Evolutionary conservation across 2,888 invertebrate species (phyloP), one percentile per base, ranked within the genome.

Genomic region (Empis livida): DNA sequence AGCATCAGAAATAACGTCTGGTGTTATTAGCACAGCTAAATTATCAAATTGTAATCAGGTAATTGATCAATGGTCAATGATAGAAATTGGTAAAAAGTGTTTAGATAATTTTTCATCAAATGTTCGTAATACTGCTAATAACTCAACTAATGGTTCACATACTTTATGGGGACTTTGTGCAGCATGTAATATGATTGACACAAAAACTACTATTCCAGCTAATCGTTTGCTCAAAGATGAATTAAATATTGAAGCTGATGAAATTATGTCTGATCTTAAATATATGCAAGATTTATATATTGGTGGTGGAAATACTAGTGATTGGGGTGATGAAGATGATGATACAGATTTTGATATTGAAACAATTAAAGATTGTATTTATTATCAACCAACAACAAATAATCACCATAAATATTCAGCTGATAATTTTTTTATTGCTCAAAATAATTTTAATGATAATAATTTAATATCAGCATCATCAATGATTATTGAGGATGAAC

Each of bases 211-310:
- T 1, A 51, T 61, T 45, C 64, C 64, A 16, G 63, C 64, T 9
- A 60, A 61, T 55, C 55, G 59, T 14, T 45, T 61, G 41, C 46
- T 65, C 11, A 61, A 61, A 46, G 63, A 61, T 46, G 64, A 65
- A 53, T 51, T 65, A 1, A 51, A 56, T 47, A 45, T 58, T 23
- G 64, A 65, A 52, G 64, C 59, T 13, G 64, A 65, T 53, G 60
- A 65, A 51, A 63, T 65, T 39, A 65, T 65, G 63, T 61, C 60
- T 10, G 62, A 64, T 52, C 49, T 64, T 8, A 61, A 59, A 41
- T 59, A 59, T 47, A 64, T 65, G 61, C 63, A 64, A 55, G 61
- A 62, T 51, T 53, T 63, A 37, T 65, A 62, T 44, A 63, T 65
- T 49, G 60, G 60, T 39, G 42, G 30, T n/a, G 46, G 45, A 2